Evolutionary conservation across 2,888 invertebrate genomes (phyloP).

Genomic region (Drosophila phalerata): DNA sequence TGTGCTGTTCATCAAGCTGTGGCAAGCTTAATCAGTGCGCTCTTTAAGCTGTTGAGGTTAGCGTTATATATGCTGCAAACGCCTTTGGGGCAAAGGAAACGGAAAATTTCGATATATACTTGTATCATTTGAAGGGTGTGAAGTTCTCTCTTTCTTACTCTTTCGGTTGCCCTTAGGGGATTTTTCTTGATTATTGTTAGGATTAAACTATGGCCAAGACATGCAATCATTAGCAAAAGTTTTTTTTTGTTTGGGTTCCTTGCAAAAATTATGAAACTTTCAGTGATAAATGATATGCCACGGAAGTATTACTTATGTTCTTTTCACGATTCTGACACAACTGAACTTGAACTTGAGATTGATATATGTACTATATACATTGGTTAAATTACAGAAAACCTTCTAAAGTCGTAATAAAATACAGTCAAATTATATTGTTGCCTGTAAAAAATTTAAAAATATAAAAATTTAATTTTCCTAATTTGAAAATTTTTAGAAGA

Average conservation of each 20-base stretch:
- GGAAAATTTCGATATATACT: constrained; percentile 14
- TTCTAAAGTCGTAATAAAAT: neutral
- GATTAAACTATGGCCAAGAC: constrained; percentile 52
- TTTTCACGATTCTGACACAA: neutral
- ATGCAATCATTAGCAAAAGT: constrained; percentile 70
- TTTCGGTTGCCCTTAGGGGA: constrained; percentile 6
- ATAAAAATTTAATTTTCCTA: neutral
- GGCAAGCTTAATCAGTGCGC: constrained; percentile 57
- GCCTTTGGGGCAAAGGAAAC: constrained; percentile 26
- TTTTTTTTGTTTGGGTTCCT: constrained; percentile 27
- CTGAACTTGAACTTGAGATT: neutral
- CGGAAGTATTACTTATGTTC: constrained; percentile 36
- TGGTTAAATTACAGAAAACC: neutral
- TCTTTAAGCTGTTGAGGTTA: constrained; percentile 43
- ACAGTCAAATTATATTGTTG: no score
- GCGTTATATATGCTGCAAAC: constrained; percentile 9
- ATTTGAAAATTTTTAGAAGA: neutral
- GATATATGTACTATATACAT: no score
- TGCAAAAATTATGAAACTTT: constrained; percentile 52
- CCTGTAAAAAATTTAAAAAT: neutral
- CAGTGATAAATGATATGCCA: constrained; percentile 61
- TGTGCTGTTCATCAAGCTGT: constrained; percentile 48
- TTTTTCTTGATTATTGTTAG: constrained; percentile 48
- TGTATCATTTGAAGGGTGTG: constrained; percentile 21
- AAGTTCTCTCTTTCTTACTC: constrained; percentile 14